Evolutionary conservation across 1,140 invertebrate species (phyloP).

Genomic region (Diprion similis): DNA sequence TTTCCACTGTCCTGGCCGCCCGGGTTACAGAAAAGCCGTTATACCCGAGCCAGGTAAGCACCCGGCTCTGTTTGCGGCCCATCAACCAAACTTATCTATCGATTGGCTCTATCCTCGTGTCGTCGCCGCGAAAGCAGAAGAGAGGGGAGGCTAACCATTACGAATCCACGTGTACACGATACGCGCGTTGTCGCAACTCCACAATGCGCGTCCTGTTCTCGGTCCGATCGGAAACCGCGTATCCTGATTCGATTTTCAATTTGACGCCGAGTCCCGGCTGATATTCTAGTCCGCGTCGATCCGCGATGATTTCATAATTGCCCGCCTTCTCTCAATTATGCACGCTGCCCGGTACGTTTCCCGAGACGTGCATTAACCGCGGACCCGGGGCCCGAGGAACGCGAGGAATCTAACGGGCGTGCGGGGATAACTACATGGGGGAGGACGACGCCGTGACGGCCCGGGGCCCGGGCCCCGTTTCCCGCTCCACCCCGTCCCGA

Average conservation of each 20-base stretch:
- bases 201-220: too few species aligned
- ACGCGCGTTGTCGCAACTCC: too few species aligned
- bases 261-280: too few species aligned
- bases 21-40: background rate
- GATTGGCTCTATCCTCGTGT: constrained; percentile 34
- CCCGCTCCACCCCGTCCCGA: too few species aligned
- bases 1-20: constrained; percentile 38
- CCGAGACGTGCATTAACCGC: background rate
- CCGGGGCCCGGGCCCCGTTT: constrained; percentile 41
- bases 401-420: constrained; percentile 46
- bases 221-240: too few species aligned
- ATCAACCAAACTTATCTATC: constrained; percentile 53
- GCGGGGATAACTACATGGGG: constrained; percentile 34
- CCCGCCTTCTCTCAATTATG: constrained; percentile 9
- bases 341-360: background rate
- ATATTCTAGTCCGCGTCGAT: too few species aligned
- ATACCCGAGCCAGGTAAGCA: constrained; percentile 39
- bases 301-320: constrained; percentile 6
- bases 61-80: constrained; percentile 57
- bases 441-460: constrained; percentile 39
- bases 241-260: too few species aligned
- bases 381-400: constrained; percentile 28
- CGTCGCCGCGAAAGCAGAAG: too few species aligned
- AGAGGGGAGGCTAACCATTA: too few species aligned
- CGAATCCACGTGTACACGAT: too few species aligned